phyloP scores from a whole-genome alignment of 1,140 invertebrate genomes.

The Eupristina koningsbergeri region DNA sequence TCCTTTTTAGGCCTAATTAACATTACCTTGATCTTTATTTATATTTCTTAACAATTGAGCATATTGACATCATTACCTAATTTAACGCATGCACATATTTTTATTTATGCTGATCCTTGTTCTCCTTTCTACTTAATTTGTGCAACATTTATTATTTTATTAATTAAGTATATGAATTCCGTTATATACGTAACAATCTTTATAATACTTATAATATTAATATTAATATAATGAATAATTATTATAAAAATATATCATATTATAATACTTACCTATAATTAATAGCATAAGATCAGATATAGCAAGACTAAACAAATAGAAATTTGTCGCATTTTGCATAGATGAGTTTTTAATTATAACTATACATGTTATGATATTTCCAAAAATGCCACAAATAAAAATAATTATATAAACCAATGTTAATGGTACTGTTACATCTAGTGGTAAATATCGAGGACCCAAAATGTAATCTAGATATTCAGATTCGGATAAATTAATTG shows the following conservation, averaged over 20 bases:
- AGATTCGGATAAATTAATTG: constrained; percentile 62
- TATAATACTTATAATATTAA: too few species aligned
- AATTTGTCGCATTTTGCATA: constrained; percentile 92
- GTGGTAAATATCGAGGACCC: constrained; percentile 70
- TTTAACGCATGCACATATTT: too few species aligned
- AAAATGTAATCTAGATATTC: constrained; percentile 66
- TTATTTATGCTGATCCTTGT: too few species aligned
- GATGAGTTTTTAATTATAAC: constrained; percentile 88
- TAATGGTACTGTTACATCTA: constrained; percentile 75
- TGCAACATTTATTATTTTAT: too few species aligned
- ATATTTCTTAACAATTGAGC: too few species aligned
- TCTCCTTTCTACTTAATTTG: too few species aligned
- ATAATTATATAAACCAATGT: constrained; percentile 85
- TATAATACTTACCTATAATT: constrained; percentile 77
- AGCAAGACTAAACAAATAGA: constrained; percentile 92
- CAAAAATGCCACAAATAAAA: constrained; percentile 88
- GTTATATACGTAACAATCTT: too few species aligned
- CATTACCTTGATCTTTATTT: too few species aligned
- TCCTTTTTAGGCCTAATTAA: too few species aligned
- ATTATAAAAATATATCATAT: not conserved
- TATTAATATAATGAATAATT: too few species aligned
- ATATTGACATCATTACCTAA: too few species aligned
- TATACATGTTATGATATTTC: constrained; percentile 90
- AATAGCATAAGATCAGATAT: constrained; percentile 83
- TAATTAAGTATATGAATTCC: too few species aligned